Base-by-base conservation (phyloP, 2,888 invertebrate species). In the Dioctria linearis region DNA sequence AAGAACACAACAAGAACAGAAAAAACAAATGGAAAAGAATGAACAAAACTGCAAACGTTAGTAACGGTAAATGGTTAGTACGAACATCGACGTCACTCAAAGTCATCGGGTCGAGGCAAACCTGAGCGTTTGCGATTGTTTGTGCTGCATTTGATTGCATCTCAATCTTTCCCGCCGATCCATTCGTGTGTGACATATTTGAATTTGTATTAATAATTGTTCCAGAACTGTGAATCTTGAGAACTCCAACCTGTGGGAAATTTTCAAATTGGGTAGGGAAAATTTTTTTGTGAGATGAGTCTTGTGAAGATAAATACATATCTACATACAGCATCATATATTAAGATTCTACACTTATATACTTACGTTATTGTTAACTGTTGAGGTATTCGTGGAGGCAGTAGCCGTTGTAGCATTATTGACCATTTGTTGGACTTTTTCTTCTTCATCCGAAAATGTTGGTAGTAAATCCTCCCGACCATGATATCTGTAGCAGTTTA, bases 401-500 rank as follows among this genome's bases (percentile, higher is more conserved):
- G 78, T 65, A 5, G 65, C 66, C 25, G 76, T 81, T 59, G 79
- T 51, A 5, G 82, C 75, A 84, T 89, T 88, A 85, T 92, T 88
- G 85, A 93, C 90, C 86, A 92, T 84, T 86, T 91, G 90, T 85
- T 92, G 92, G 25, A 92, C 92, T 85, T 95, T 95, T 83, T 96
- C 96, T 82, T 96, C 96, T 81, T 97, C 96, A 87, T 97, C 98
- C 78, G 93, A 95, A 90, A 98, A 98, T 59, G 97, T 96, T 13
- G 98, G 98, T 86, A 98, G 90, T 83, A 98, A 91, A 89, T 98
- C 98, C 90, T 98, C 98, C 84, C 98, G 92, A 0, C 98, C 97
- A 89, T 98, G 98, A 91, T 96, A 98, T 91, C 97, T 98, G 91
- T 98, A 98, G 90, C 98, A 98, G 90, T 98, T 98, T 87, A 97